These are phyloP conservation scores for Oenanthe oenanthe DNA, from an alignment of 2,113 vertebrate species.

Conservation along the genomic window DNA sequence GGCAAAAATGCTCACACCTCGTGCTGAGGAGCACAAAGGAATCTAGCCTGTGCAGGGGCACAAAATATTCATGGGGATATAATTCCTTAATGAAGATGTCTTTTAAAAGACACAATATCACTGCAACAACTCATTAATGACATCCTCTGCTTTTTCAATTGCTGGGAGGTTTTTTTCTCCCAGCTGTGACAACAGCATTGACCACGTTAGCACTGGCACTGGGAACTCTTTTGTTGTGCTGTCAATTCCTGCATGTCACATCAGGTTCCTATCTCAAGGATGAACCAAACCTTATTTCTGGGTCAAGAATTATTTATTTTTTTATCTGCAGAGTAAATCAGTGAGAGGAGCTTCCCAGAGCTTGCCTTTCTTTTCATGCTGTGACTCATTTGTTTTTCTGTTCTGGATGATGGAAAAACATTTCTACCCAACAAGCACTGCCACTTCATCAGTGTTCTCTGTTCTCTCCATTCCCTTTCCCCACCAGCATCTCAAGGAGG, in stretches of 20 bases:
- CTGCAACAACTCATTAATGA: background rate
- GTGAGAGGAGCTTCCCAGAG: background rate
- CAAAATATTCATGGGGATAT: background rate
- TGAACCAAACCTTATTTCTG: constrained; percentile 14
- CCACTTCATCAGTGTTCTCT: too few relatives aligned
- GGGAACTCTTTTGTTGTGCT: background rate
- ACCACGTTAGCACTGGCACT: background rate
- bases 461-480: background rate
- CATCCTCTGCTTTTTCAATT: constrained; percentile 26
- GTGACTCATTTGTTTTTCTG: background rate
- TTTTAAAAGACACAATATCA: background rate
- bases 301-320: background rate
- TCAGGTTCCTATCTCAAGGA: constrained; percentile 9
- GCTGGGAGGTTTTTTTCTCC: background rate
- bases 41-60: background rate
- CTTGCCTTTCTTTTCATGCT: background rate
- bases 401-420: background rate
- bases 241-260: background rate
- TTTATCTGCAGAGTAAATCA: background rate
- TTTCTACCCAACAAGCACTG: background rate
- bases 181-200: background rate
- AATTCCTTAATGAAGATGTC: background rate
- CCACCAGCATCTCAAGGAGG: background rate
- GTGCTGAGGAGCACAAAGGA: background rate
- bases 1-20: background rate